Percentiles rank a stretch among this genome's conserved stretches.
phyloP scores from a whole-genome alignment of 2,113 vertebrate genomes.

The Grus americana region DNA sequence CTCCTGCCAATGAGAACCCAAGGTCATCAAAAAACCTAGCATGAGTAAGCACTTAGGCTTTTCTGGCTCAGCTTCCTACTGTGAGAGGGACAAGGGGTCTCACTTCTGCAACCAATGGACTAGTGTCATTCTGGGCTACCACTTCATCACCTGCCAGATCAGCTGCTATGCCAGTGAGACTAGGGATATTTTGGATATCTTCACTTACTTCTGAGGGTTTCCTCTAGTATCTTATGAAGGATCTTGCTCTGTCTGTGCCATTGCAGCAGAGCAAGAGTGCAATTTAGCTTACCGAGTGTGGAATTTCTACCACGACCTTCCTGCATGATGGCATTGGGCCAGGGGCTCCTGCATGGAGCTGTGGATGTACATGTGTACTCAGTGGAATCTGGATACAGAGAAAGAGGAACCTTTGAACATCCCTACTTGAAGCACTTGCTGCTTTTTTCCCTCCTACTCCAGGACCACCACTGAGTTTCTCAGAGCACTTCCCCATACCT shows the following conservation, averaged over 20 bases:
- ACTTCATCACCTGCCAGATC: not conserved
- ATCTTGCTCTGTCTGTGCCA: not conserved
- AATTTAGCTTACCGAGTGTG: fast-evolving
- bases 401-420: not conserved
- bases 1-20: not conserved
- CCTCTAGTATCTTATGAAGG: not conserved
- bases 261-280: not conserved
- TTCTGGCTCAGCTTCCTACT: not conserved
- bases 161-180: not conserved
- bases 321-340: not conserved
- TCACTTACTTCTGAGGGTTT: not conserved
- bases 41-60: not conserved
- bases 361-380: not conserved
- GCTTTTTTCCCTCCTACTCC: not conserved
- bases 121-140: not conserved
- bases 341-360: not conserved
- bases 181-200: not conserved
- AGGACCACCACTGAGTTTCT: not conserved
- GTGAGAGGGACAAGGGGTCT: not conserved
- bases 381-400: not conserved
- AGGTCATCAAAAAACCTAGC: not conserved
- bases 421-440: not conserved
- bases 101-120: not conserved
- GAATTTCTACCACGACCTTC: not conserved
- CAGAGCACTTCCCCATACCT: not conserved